A percentile compares a stretch with the other conserved stretches of the same genome.
phyloP scores from a whole-genome alignment of 2,888 invertebrate genomes.

The Parasteatoda lunata region DNA sequence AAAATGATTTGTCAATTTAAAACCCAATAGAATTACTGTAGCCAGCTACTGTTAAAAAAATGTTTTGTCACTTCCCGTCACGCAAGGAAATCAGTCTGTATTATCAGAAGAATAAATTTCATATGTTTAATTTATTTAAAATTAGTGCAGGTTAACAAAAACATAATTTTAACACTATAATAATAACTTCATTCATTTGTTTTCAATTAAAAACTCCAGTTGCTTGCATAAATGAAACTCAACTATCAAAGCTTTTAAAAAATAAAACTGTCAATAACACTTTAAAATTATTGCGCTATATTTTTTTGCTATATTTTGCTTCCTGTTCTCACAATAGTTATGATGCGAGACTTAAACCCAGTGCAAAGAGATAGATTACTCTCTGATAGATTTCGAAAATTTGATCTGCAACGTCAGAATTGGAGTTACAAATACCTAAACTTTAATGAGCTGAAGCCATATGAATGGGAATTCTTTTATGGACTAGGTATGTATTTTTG shows the following conservation, averaged over 20 bases:
- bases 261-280: neutral
- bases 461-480: conserved; percentile 11
- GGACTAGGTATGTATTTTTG: neutral
- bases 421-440: conserved; percentile 33
- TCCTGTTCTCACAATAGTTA: neutral
- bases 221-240: neutral
- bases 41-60: too few species aligned
- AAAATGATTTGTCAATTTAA: too few species aligned
- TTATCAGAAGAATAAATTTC: too few species aligned
- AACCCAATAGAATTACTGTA: too few species aligned
- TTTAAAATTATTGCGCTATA: too few species aligned
- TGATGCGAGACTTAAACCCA: conserved; percentile 11
- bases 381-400: neutral
- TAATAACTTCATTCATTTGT: too few species aligned
- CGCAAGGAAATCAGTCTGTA: too few species aligned
- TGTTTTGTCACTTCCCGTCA: too few species aligned
- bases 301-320: too few species aligned
- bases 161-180: too few species aligned
- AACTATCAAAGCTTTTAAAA: neutral
- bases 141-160: too few species aligned
- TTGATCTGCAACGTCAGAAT: conserved; percentile 4
- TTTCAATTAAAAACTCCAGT: neutral
- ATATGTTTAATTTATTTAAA: too few species aligned
- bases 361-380: conserved; percentile 8
- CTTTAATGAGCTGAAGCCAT: neutral